These are phyloP conservation scores for Heliconius hortense DNA, from an alignment of 2,888 invertebrate genomes.

Conservation along the genomic window DNA sequence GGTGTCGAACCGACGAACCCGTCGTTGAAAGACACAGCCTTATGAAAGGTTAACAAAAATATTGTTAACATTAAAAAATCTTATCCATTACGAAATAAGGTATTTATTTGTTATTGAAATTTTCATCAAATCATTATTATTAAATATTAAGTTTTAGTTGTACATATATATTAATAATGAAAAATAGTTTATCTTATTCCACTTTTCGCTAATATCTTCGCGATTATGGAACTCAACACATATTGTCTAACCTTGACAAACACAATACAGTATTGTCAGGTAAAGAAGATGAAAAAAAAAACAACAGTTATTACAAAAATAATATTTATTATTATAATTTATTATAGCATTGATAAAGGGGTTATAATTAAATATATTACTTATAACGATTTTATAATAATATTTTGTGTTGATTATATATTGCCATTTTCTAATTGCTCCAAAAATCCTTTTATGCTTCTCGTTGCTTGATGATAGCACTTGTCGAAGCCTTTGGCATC, in stretches of 20 bases:
- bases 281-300: not conserved
- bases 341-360: not conserved
- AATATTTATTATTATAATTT: not conserved
- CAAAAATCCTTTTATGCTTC: constrained; percentile 38
- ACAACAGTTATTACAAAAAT: not conserved
- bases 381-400: not conserved
- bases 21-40: too few species aligned
- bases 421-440: constrained; percentile 35
- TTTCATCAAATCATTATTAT: not conserved
- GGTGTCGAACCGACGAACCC: too few species aligned
- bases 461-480: constrained; percentile 38
- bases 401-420: not conserved
- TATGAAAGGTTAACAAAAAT: too few species aligned
- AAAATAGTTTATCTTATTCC: not conserved
- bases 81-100: too few species aligned
- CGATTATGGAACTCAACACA: too few species aligned
- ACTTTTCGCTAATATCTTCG: not conserved
- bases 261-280: too few species aligned
- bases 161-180: not conserved
- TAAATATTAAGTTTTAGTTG: not conserved
- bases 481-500: constrained; percentile 38
- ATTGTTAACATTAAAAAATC: too few species aligned
- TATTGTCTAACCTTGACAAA: too few species aligned
- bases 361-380: not conserved
- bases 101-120: too few species aligned